phyloP scores from a whole-genome alignment of 2,888 invertebrate species.

The Lasioglossum leucozonium region DNA sequence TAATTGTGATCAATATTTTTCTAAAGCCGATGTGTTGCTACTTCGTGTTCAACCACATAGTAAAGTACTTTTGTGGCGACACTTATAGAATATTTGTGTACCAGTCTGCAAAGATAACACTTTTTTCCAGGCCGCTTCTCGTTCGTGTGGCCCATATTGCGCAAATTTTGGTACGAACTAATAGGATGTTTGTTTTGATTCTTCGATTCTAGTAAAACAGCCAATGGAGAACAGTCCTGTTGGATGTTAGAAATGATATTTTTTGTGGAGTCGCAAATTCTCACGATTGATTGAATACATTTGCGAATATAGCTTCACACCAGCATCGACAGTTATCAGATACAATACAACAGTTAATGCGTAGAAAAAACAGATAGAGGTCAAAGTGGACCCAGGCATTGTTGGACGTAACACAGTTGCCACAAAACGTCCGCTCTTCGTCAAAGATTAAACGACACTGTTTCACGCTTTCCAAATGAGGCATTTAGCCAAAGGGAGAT shows the following conservation, averaged over 20 bases:
- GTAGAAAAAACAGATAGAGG: background rate
- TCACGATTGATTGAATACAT: background rate
- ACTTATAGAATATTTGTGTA: background rate
- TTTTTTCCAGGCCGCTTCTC: background rate
- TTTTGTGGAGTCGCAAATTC: background rate
- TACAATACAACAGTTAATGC: background rate
- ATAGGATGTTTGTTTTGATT: background rate
- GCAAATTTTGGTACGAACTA: background rate
- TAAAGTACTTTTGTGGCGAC: background rate
- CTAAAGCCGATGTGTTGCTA: background rate
- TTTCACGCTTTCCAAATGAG: background rate
- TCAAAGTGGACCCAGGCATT: background rate
- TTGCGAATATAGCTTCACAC: background rate
- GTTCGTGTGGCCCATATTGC: background rate
- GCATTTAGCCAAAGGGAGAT: background rate
- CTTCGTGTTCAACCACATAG: background rate
- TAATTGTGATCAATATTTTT: background rate
- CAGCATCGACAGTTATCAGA: background rate
- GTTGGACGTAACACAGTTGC: background rate
- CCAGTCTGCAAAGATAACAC: background rate
- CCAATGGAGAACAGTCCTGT: background rate
- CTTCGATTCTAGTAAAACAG: background rate
- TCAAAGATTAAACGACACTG: background rate
- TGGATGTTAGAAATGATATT: background rate
- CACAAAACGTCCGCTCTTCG: background rate